Evolutionary conservation across 2,888 invertebrate species (phyloP).

Genomic region (Volucella inflata): DNA sequence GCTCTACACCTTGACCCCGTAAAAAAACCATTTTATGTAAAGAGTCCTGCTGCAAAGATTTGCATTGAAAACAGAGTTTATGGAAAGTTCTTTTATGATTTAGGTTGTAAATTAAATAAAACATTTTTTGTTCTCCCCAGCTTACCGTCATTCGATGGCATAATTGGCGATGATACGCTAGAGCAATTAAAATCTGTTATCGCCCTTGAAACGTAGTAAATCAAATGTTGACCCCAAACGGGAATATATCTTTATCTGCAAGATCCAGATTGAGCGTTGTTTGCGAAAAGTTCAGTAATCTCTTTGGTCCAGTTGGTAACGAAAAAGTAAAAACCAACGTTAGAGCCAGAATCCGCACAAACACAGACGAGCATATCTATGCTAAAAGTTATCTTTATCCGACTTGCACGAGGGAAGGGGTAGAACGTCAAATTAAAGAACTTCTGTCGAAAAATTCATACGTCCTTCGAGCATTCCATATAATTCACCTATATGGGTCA

Average conservation of each 20-base stretch:
- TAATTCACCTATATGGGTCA: conserved; percentile 77
- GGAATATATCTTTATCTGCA: not conserved
- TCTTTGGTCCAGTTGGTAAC: conserved; percentile 9
- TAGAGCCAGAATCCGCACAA: conserved; percentile 4
- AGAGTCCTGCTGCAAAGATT: conserved; percentile 28
- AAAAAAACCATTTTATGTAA: conserved; percentile 1
- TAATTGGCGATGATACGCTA: conserved; percentile 10
- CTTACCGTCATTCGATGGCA: no score
- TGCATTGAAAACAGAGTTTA: conserved; percentile 11
- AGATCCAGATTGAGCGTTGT: not conserved
- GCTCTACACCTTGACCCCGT: not conserved
- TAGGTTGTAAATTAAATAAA: not conserved
- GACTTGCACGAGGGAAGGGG: conserved; percentile 77
- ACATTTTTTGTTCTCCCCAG: conserved; percentile 22
- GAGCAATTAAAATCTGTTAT: conserved; percentile 1
- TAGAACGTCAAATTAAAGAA: conserved; percentile 77
- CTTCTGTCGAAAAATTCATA: conserved; percentile 78
- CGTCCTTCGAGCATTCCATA: conserved; percentile 77
- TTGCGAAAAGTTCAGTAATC: not conserved
- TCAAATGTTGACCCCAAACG: not conserved
- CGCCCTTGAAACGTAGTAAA: not conserved
- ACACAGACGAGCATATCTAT: conserved; percentile 77
- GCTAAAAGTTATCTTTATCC: conserved; percentile 81
- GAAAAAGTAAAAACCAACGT: conserved; percentile 17
- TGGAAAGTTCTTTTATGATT: conserved; percentile 24